phyloP scores from a whole-genome alignment of 2,113 vertebrate genomes.

The Indri indri region DNA sequence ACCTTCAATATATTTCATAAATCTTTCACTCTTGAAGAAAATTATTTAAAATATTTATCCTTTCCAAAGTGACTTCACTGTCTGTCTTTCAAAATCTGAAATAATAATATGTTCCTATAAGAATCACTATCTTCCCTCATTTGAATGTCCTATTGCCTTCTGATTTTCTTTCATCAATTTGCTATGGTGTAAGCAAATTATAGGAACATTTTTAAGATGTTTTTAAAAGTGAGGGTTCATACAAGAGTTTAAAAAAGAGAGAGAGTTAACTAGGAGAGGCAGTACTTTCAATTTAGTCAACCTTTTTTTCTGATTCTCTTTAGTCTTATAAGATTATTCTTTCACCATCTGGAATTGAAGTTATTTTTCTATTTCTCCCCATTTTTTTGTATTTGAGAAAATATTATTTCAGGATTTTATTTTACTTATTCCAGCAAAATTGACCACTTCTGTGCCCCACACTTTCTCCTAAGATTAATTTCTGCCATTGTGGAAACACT shows the following conservation, averaged over 20 bases:
- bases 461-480: background rate
- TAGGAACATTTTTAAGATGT: background rate
- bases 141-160: background rate
- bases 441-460: background rate
- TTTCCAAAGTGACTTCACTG: background rate
- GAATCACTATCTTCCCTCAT: background rate
- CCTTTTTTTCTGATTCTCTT: background rate
- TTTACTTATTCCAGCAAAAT: background rate
- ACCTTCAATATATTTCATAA: background rate
- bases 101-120: background rate
- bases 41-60: background rate
- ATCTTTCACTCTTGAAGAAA: background rate
- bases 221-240: background rate
- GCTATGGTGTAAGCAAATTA: background rate
- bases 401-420: background rate
- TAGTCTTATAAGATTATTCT: background rate
- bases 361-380: background rate
- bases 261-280: background rate
- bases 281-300: background rate
- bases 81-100: background rate
- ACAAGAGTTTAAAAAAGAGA: background rate
- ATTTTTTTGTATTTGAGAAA: background rate
- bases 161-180: background rate
- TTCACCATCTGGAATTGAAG: background rate
- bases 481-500: conserved; percentile 34